Conservation (phyloP, 2,888 invertebrate species). For the Drosophila buzzatii region DNA sequence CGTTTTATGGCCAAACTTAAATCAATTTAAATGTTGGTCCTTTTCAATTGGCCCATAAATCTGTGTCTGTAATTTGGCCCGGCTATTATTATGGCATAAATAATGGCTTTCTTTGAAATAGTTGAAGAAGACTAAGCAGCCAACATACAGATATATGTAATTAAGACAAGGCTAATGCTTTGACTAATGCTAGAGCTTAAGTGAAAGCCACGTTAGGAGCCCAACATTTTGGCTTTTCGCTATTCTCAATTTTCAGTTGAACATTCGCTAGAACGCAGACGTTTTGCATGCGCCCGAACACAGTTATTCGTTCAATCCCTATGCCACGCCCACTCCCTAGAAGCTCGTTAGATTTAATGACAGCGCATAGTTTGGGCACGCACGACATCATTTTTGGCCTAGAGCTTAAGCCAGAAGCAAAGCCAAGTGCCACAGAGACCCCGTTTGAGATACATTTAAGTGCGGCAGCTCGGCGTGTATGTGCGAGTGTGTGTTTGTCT, state of each 20-base stretch:
- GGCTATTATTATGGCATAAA: constrained; percentile 35
- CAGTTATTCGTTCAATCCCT: background rate
- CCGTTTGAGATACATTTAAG: constrained; percentile 45
- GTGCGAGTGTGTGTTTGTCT: constrained; percentile 10
- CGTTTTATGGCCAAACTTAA: constrained; percentile 50
- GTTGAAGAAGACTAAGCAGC: constrained; percentile 12
- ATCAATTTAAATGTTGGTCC: constrained; percentile 53
- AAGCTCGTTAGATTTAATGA: constrained; percentile 76
- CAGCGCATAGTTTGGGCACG: constrained; percentile 77
- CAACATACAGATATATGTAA: constrained; percentile 27
- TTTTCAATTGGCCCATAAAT: constrained; percentile 49
- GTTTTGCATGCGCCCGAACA: constrained; percentile 38
- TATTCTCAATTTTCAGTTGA: constrained; percentile 25
- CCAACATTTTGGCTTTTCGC: constrained; percentile 15
- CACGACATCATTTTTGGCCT: constrained; percentile 70
- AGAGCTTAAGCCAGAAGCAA: constrained; percentile 30
- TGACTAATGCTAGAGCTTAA: constrained; percentile 49
- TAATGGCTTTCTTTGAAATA: constrained; percentile 22
- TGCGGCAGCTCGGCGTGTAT: constrained; percentile 9
- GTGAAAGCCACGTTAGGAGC: constrained; percentile 26
- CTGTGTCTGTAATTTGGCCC: constrained; percentile 34
- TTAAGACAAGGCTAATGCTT: constrained; percentile 46
- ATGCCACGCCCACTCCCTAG: constrained; percentile 23
- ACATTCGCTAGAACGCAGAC: constrained; percentile 36
- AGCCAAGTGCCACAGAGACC: constrained; percentile 65